A percentile compares a stretch with the other conserved stretches of the same genome.
Evolutionary conservation across 2,888 invertebrate species (phyloP).

Genomic region (Agonopterix heracliana): DNA sequence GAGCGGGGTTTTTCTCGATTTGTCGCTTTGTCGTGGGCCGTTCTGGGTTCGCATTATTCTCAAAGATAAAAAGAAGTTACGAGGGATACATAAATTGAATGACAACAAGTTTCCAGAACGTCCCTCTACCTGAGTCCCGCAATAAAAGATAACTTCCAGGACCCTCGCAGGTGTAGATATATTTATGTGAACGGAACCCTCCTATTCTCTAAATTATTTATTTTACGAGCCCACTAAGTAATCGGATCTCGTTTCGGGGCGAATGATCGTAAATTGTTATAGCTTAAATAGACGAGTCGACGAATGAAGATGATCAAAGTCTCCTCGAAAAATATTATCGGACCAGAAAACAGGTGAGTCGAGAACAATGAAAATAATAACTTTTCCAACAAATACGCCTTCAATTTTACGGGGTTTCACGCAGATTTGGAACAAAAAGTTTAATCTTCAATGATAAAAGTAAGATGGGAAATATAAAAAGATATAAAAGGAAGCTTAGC

Average conservation of each 20-base stretch:
- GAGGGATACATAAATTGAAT: slow-evolving; percentile 14
- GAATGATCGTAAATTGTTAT: slow-evolving; percentile 49
- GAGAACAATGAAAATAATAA: slow-evolving; percentile 15
- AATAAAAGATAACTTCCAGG: slow-evolving; percentile 45
- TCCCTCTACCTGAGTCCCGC: slow-evolving; percentile 16
- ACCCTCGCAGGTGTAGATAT: slow-evolving; percentile 36
- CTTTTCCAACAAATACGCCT: slow-evolving; percentile 12
- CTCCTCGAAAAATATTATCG: slow-evolving; percentile 13
- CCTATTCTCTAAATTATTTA: slow-evolving; percentile 55
- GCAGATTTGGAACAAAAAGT: slow-evolving; percentile 6
- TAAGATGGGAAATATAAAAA: slow-evolving; percentile 9
- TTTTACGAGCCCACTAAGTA: slow-evolving; percentile 63
- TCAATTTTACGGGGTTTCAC: slow-evolving; percentile 14
- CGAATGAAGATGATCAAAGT: slow-evolving; percentile 34
- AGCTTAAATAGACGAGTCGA: slow-evolving; percentile 38
- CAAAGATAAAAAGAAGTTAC: background rate
- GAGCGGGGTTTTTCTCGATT: too few species aligned
- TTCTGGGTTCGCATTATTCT: background rate
- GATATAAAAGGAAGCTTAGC: background rate
- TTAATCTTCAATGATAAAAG: slow-evolving; percentile 4
- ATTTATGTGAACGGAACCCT: slow-evolving; percentile 37
- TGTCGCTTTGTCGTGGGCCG: too few species aligned
- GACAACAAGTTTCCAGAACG: slow-evolving; percentile 3
- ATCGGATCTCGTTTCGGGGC: slow-evolving; percentile 43
- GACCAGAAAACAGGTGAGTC: slow-evolving; percentile 4